A percentile compares a stretch with the other conserved stretches of the same genome.
Conservation (phyloP, 2,797 vertebrate species). For the Hyperoplus immaculatus region DNA sequence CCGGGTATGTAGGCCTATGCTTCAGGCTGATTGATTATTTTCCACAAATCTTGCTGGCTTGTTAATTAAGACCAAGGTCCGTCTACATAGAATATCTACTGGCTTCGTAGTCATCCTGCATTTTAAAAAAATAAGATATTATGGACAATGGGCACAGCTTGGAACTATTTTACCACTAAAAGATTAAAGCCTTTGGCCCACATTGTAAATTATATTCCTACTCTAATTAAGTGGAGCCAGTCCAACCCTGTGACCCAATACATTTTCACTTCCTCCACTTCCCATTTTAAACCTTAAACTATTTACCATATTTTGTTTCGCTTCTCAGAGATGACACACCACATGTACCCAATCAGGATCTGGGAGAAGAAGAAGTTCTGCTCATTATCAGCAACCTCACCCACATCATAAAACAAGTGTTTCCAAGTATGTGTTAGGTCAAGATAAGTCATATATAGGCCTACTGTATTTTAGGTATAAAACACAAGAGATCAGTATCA, state of each 20-base stretch:
- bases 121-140: not conserved
- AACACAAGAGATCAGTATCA: not conserved
- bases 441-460: not conserved
- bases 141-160: not conserved
- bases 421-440: constrained; percentile 88
- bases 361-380: constrained; percentile 89
- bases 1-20: constrained; percentile 84
- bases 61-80: constrained; percentile 1
- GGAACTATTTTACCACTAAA: not conserved
- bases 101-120: not conserved
- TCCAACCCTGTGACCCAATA: not conserved
- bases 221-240: not conserved
- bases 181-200: not conserved
- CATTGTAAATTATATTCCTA: not conserved
- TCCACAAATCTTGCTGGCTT: not conserved
- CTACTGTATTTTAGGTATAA: not conserved
- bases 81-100: not conserved
- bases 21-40: not conserved
- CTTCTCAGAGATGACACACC: constrained; percentile 93
- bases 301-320: not conserved
- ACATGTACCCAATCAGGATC: constrained; percentile 90
- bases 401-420: constrained; percentile 85
- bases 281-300: not conserved
- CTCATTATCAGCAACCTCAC: constrained; percentile 90
- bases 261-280: not conserved